Base-by-base conservation (phyloP, 2,888 invertebrate genomes). In the Gari tellinella region DNA sequence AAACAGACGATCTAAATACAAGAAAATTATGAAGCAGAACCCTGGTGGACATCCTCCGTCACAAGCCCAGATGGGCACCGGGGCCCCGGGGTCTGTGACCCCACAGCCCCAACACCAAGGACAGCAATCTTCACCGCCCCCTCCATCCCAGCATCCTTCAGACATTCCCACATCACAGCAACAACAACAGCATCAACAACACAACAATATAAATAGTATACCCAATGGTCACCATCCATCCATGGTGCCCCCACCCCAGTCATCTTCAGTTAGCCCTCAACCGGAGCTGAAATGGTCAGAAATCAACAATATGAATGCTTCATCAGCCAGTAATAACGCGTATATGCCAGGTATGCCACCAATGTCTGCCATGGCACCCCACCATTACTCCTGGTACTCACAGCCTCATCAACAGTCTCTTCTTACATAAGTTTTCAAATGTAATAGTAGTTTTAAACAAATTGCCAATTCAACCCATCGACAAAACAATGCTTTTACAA, bases 21-120 rank as follows among this genome's bases (percentile, higher is more conserved):
- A 86, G 83, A 86, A 86, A 55, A 84, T 86, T 25, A 86, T 86
- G 83, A 86, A 86, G 53, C 85, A 86, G 45, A 78, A 65, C 46
- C 83, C 81, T 5, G 74, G 77, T 21, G 66, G 74, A 17, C 57
- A 65, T 17, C 72, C 73, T 15, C 57, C 72, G 14, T 41, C 66
- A 15, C 57, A 52, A 25, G 61, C 70, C 40, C 74, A 81, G 49
- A 52, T 74, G 46, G 63, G 70, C 14, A 57, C 56, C 61, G 80
- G 67, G 12, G 69, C 61, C 25, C 78, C 77, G 51, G 81, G 81
- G 14, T 78, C 83, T 55, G 84, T 81, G 65, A 82, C 83, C 31
- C 83, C 85, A 56, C 82, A 80, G n/a, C 76, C 82, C 14, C 76
- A 80, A 43, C 81, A 76, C 25, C 80, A 64, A 19, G 53, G 72